Base-by-base conservation (phyloP, 2,113 vertebrate species). In the Desmodus rotundus region DNA sequence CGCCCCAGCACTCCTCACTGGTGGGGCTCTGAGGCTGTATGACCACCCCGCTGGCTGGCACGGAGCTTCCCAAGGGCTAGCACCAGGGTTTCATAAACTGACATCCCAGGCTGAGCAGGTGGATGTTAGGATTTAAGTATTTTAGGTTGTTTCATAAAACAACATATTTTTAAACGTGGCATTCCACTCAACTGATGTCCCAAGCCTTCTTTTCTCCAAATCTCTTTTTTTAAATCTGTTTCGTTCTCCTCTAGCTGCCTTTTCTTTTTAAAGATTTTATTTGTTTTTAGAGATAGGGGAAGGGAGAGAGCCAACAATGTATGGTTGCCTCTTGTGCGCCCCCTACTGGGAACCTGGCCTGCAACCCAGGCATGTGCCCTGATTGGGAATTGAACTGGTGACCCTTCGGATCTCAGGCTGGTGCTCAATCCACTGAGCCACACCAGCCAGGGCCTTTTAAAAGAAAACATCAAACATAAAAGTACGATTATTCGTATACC, bases 211-310 rank as follows among this genome's bases (percentile, higher is more conserved):
- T 77, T 67, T 78, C 80, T 28, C 31, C 24, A 45, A 0, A 58
- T 93, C 17, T 81, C 41, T 33, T 47, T 78, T 58, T 94, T 74
- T 24, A 5, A n/a, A 58, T 52, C 72, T 16, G 26, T 77, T 72
- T 73, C 41, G 4, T n/a, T 31, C 7, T 83, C 15, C 65, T 72
- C 54, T 47, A 47, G 26, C 73, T 74, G 15, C 73, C 43, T 56
- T 56, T 95, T 54, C 24, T 22, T 56, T 56, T 20, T 22, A 20
- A 56, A 58, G 56, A 24, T 58, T 56, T 56, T 56, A 22, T 22
- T 56, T 58, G 9, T 58, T 58, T 58, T 24, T 58, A 58, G 22
- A 58, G 56, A 24, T 7, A 54, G 52, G 52, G 22, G 22, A 24
- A 24, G 56, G 22, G 56, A 58, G 56, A 24, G 56, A 58, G 4